Evolutionary conservation across 2,113 vertebrate species (phyloP).

Genomic region (Cyphomyrus discorhynchus): DNA sequence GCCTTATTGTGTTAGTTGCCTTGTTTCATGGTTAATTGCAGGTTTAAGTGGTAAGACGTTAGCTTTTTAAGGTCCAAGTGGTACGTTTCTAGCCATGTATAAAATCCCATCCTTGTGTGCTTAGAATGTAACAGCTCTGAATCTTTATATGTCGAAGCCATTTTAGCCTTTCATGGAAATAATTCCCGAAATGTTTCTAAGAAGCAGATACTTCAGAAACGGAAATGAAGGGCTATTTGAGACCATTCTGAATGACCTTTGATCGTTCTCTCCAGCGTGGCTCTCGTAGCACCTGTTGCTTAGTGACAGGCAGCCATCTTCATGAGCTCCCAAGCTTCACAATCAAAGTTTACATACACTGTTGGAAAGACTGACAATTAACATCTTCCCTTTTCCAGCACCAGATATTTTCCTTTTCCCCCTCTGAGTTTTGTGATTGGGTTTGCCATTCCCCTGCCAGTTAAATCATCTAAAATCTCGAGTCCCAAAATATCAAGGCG

Average conservation of each 20-base stretch:
- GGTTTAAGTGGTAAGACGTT: not conserved
- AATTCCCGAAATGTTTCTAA: not conserved
- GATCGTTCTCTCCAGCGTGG: not conserved
- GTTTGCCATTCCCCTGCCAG: not conserved
- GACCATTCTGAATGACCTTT: not conserved
- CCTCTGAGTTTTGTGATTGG: not conserved
- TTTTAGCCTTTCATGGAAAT: not conserved
- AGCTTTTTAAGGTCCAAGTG: not conserved
- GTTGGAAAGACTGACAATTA: not conserved
- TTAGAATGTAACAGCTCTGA: not conserved
- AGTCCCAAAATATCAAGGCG: not conserved
- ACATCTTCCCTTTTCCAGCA: not conserved
- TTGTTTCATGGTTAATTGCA: not conserved
- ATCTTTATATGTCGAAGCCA: not conserved
- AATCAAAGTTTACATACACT: not conserved
- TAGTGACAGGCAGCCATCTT: not conserved
- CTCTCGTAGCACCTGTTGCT: not conserved
- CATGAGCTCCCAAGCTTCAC: not conserved
- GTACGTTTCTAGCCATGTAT: not conserved
- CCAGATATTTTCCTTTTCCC: not conserved
- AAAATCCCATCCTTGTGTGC: not conserved
- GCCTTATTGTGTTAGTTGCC: not conserved
- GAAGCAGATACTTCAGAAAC: not conserved
- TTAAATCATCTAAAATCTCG: not conserved
- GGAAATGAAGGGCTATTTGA: not conserved